Percentiles rank a stretch among this genome's conserved stretches.
Conservation (phyloP, 2,888 invertebrate species). For the Myathropa florea region DNA sequence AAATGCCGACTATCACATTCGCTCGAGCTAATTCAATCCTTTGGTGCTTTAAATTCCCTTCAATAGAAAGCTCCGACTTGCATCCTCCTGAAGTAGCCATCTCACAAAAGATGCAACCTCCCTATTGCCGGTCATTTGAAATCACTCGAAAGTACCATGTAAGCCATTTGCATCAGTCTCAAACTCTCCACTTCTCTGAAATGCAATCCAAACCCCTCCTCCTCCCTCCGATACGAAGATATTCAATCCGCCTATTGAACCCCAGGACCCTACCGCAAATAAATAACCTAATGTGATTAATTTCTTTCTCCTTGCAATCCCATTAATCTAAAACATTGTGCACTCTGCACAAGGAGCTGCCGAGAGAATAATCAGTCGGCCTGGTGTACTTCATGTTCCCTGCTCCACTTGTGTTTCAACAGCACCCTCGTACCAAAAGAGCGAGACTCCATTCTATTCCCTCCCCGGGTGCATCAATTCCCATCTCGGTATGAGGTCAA, state of each 20-base stretch:
- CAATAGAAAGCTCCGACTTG: neutral
- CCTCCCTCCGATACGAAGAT: neutral
- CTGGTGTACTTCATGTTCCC: neutral
- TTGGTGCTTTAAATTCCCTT: neutral
- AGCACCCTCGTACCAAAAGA: constrained; percentile 5
- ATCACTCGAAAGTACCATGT: neutral
- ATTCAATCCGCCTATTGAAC: constrained; percentile 37
- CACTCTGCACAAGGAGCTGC: constrained; percentile 6
- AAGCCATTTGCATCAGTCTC: neutral
- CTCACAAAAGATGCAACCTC: neutral
- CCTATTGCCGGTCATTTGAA: neutral
- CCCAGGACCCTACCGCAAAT: constrained; percentile 48
- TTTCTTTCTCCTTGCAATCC: constrained; percentile 44
- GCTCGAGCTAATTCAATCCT: neutral
- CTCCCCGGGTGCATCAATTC: constrained; percentile 27
- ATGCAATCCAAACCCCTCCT: neutral
- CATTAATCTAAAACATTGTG: constrained; percentile 58
- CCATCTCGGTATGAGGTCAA: constrained; percentile 63
- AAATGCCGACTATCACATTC: too few species aligned
- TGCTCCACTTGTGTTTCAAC: constrained; percentile 13
- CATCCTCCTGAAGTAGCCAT: neutral
- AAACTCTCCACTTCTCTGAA: neutral
- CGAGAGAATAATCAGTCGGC: constrained; percentile 14
- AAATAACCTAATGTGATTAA: constrained; percentile 64
- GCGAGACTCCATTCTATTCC: neutral